phyloP scores from a whole-genome alignment of 2,888 invertebrate species.

The Platycheirus rosarum region DNA sequence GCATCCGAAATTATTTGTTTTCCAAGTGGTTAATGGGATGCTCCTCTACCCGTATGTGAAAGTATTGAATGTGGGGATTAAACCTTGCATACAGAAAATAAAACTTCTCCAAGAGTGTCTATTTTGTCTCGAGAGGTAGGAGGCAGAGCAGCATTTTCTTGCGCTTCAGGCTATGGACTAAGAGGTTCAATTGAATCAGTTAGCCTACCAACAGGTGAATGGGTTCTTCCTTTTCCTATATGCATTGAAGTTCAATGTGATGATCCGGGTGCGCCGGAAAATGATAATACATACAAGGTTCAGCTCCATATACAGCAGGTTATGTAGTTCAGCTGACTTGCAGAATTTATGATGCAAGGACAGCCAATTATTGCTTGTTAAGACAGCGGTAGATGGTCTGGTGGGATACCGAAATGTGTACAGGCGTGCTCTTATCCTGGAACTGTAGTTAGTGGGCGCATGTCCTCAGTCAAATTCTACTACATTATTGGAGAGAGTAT shows the following conservation, averaged over 20 bases:
- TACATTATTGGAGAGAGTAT: conserved; percentile 93
- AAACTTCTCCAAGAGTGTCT: conserved; percentile 87
- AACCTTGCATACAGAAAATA: conserved; percentile 83
- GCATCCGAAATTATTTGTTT: conserved; percentile 88
- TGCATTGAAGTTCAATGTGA: conserved; percentile 93
- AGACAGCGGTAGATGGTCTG: conserved; percentile 93
- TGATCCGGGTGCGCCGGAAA: conserved; percentile 88
- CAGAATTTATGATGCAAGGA: conserved; percentile 94
- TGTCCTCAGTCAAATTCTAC: conserved; percentile 94
- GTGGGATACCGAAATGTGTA: conserved; percentile 92
- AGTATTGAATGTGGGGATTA: conserved; percentile 94
- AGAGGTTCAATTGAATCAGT: conserved; percentile 89
- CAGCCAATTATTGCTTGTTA: conserved; percentile 94
- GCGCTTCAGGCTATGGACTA: conserved; percentile 89
- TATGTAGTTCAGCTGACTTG: conserved; percentile 94
- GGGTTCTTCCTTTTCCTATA: conserved; percentile 90
- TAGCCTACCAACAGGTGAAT: conserved; percentile 90
- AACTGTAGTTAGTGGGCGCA: conserved; percentile 92
- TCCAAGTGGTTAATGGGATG: conserved; percentile 94
- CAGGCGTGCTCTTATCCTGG: conserved; percentile 94
- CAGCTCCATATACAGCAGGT: conserved; percentile 90
- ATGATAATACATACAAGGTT: conserved; percentile 91
- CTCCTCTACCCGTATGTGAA: conserved; percentile 91
- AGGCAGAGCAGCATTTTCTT: conserved; percentile 91
- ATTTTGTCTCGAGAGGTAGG: conserved; percentile 91